Percentiles rank a stretch among this genome's conserved stretches.
Evolutionary conservation across 92 coral and sea anemone genomes (phyloP).

Genomic region (Epizoanthus scotinus): DNA sequence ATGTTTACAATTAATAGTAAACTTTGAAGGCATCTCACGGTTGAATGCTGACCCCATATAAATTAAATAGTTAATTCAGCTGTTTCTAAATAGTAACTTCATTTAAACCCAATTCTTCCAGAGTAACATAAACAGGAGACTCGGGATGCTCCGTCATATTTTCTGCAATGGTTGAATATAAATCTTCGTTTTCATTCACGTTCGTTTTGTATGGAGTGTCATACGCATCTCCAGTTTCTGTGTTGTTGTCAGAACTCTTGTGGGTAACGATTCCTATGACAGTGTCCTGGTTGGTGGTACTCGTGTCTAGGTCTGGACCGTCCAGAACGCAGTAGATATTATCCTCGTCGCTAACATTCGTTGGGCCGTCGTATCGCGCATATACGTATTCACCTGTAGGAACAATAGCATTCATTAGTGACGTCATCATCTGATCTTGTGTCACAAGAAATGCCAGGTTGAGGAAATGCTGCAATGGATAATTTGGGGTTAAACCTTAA

Average conservation of each 20-base stretch:
- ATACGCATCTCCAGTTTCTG: neutral
- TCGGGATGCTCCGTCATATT: neutral
- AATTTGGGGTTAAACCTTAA: too few relatives aligned
- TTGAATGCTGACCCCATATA: too few relatives aligned
- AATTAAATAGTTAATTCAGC: too few relatives aligned
- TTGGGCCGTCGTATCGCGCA: constrained; percentile 3
- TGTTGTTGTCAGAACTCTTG: too few relatives aligned
- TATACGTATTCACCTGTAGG: constrained; percentile 17
- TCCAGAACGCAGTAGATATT: constrained; percentile 19
- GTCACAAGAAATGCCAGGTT: too few relatives aligned
- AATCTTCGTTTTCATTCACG: neutral
- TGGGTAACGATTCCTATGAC: neutral
- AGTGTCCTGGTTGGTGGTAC: neutral
- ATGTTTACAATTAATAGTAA: too few relatives aligned
- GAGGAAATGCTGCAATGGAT: too few relatives aligned
- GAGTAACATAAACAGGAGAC: constrained; percentile 1
- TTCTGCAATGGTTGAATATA: constrained; percentile 10
- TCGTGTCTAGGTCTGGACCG: constrained; percentile 6
- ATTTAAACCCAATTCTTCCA: neutral
- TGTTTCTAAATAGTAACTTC: too few relatives aligned
- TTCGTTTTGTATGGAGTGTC: neutral
- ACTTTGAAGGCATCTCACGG: too few relatives aligned
- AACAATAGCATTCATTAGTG: neutral
- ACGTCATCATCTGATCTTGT: too few relatives aligned
- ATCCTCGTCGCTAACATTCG: neutral